Evolutionary conservation across 2,888 invertebrate species (phyloP).

Genomic region (Thecophora atra): DNA sequence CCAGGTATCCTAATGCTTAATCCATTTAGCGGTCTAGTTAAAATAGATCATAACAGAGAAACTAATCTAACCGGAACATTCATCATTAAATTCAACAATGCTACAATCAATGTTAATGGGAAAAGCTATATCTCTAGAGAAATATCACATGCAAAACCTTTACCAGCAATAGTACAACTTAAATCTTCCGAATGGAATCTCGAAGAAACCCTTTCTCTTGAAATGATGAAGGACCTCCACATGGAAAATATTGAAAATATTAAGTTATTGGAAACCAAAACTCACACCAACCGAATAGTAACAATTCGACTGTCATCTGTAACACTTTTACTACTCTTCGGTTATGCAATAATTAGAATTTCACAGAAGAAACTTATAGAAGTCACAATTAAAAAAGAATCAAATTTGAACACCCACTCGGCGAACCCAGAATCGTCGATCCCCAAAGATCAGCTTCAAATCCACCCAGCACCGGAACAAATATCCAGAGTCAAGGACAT

Average conservation of each 20-base stretch:
- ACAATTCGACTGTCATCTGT: neutral
- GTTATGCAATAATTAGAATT: neutral
- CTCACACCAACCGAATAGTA: neutral
- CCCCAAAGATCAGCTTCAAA: neutral
- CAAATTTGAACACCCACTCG: neutral
- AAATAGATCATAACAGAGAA: conserved; percentile 16
- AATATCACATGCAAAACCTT: conserved; percentile 30
- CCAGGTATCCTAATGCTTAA: conserved; percentile 42
- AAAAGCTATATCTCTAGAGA: conserved; percentile 30
- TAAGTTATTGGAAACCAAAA: conserved; percentile 1
- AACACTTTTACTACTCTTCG: neutral
- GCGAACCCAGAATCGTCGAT: too few species aligned
- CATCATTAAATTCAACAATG: conserved; percentile 30
- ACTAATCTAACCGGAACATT: conserved; percentile 33
- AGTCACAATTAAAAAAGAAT: neutral
- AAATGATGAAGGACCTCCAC: conserved; percentile 41
- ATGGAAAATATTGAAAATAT: conserved; percentile 35
- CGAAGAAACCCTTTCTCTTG: conserved; percentile 39
- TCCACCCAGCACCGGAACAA: conserved; percentile 15
- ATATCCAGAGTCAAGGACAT: conserved; percentile 7
- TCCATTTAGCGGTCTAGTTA: conserved; percentile 35
- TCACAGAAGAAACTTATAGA: too few species aligned
- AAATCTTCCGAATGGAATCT: conserved; percentile 23
- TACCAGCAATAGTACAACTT: conserved; percentile 41
- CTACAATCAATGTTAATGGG: conserved; percentile 35